These are phyloP conservation scores for Mus caroli DNA, from an alignment of 2,797 vertebrate species.

Conservation along the genomic window DNA sequence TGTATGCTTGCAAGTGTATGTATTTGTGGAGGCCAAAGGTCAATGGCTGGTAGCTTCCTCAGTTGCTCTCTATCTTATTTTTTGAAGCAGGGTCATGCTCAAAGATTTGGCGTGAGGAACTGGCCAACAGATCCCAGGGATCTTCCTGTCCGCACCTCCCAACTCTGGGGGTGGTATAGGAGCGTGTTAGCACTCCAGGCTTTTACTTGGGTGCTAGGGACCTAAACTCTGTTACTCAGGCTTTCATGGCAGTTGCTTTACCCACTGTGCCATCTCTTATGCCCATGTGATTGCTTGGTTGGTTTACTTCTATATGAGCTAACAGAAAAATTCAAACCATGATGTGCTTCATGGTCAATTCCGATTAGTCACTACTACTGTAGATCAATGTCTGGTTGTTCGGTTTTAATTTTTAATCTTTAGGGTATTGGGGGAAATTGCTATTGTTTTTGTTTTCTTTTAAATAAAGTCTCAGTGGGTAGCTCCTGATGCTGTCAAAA, in stretches of 20 bases:
- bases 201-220: not conserved
- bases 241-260: not conserved
- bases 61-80: not conserved
- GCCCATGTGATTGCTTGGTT: not conserved
- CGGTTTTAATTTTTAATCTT: not conserved
- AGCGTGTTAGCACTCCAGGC: not conserved
- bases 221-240: no score
- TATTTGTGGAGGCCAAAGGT: not conserved
- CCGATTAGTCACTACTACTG: not conserved
- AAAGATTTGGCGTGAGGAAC: not conserved
- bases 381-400: not conserved
- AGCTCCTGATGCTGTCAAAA: not conserved
- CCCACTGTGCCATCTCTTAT: not conserved
- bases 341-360: not conserved
- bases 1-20: not conserved
- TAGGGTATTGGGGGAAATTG: not conserved
- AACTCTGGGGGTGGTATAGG: not conserved
- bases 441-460: not conserved
- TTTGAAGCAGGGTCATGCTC: not conserved
- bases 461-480: not conserved
- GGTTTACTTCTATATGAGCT: not conserved
- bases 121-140: not conserved
- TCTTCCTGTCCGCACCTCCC: not conserved
- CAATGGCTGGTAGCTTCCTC: not conserved
- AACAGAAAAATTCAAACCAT: slow-evolving; percentile 10